phyloP scores from a whole-genome alignment of 23 tunicate genomes.

The Halocynthia aurantium region DNA sequence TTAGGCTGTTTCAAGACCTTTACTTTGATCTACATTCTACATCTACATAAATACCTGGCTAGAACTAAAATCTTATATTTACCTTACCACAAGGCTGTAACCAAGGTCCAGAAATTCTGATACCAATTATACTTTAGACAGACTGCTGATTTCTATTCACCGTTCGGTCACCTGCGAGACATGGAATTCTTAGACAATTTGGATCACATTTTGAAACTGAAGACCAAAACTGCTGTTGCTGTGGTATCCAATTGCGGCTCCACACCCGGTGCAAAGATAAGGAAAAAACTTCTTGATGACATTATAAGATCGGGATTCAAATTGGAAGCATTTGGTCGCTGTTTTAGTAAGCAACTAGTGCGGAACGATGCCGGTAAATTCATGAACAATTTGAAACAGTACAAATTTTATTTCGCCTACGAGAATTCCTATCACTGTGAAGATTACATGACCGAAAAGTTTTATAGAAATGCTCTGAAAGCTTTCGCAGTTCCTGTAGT shows the following conservation, averaged over 20 bases:
- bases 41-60: no score
- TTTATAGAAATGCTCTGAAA: slow-evolving; percentile 34
- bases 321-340: slow-evolving; percentile 45
- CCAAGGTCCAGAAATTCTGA: no score
- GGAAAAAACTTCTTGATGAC: slow-evolving; percentile 29
- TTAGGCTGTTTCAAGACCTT: no score
- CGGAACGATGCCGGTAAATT: background rate
- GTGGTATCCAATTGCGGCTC: slow-evolving; percentile 41
- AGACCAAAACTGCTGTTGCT: slow-evolving; percentile 30
- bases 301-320: slow-evolving; percentile 39
- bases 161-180: no score
- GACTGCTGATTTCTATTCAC: no score
- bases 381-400: background rate
- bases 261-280: slow-evolving; percentile 32
- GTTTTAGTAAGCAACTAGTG: background rate
- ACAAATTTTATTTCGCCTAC: slow-evolving; percentile 40
- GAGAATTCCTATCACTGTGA: slow-evolving; percentile 48
- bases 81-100: no score
- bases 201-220: background rate
- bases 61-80: no score
- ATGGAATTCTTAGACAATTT: slow-evolving; percentile 8
- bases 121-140: no score
- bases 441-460: slow-evolving; percentile 47
- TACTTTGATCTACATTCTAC: no score
- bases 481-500: slow-evolving; percentile 38